Conservation (phyloP, 2,113 vertebrate genomes). For the Phylloscopus trochilus region DNA sequence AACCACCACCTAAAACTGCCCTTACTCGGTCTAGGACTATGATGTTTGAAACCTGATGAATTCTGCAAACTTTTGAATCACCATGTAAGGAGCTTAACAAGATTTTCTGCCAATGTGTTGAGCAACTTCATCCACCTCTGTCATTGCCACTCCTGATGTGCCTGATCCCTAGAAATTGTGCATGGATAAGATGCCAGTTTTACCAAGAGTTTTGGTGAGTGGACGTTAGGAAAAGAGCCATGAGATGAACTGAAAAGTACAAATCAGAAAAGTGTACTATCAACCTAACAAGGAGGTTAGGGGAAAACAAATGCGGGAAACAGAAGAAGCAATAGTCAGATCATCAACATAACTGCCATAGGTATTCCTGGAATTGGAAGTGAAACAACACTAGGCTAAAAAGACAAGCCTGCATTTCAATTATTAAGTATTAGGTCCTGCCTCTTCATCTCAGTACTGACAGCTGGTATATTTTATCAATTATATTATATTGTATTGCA, state of each 20-base stretch:
- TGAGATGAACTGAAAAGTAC: fast-evolving
- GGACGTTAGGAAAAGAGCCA: neutral
- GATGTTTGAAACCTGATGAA: neutral
- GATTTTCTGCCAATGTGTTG: neutral
- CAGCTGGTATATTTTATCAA: neutral
- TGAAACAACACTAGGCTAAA: neutral
- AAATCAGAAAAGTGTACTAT: neutral
- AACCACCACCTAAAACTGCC: neutral
- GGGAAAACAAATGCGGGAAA: neutral
- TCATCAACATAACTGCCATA: fast-evolving
- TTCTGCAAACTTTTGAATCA: neutral
- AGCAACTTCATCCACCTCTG: neutral
- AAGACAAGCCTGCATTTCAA: neutral
- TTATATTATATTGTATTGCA: neutral
- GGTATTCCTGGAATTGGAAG: neutral
- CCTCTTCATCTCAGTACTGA: neutral
- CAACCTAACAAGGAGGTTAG: neutral
- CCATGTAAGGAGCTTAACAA: neutral
- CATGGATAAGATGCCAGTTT: neutral
- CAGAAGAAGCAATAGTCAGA: neutral
- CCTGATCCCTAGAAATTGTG: neutral
- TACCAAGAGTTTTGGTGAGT: fast-evolving
- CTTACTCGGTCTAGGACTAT: neutral
- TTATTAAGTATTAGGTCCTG: neutral
- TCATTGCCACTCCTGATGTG: neutral